Evolutionary conservation across 2,888 invertebrate species (phyloP).

Genomic region (Saturnia japonica): DNA sequence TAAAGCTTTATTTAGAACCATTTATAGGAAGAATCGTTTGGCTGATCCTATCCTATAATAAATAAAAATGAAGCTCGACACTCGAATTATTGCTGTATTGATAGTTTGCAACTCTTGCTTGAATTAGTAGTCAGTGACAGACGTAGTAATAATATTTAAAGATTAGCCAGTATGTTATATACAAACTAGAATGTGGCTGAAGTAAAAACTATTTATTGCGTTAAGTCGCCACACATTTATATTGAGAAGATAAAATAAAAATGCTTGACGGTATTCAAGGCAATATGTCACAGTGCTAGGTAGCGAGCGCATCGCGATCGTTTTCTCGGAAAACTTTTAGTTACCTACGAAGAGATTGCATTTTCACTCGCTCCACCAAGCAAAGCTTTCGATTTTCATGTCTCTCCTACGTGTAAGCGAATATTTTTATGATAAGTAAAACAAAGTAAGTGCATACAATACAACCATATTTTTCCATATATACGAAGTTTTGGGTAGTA

Average conservation of each 20-base stretch:
- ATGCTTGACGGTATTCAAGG: constrained; percentile 1
- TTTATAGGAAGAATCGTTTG: no score
- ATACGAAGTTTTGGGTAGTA: no score
- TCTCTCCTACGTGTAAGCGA: constrained; percentile 39
- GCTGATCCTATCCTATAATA: no score
- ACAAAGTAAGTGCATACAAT: not conserved
- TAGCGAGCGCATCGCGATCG: constrained; percentile 44
- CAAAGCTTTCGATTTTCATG: constrained; percentile 48
- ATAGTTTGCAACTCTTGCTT: no score
- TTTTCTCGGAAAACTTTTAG: constrained; percentile 56
- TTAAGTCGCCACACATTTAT: no score
- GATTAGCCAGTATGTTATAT: no score
- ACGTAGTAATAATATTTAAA: no score
- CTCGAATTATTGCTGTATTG: no score
- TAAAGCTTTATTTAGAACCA: no score
- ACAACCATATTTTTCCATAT: not conserved
- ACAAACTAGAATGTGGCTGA: not conserved
- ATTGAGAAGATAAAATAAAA: not conserved
- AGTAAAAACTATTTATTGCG: no score
- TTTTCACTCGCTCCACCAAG: constrained; percentile 44
- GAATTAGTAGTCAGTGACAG: no score
- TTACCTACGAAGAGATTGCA: constrained; percentile 60
- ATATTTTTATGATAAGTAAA: constrained; percentile 1
- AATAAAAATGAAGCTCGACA: no score
- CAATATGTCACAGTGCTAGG: constrained; percentile 34